phyloP scores from a whole-genome alignment of 1,140 invertebrate species.

The Aradophagus sp. region DNA sequence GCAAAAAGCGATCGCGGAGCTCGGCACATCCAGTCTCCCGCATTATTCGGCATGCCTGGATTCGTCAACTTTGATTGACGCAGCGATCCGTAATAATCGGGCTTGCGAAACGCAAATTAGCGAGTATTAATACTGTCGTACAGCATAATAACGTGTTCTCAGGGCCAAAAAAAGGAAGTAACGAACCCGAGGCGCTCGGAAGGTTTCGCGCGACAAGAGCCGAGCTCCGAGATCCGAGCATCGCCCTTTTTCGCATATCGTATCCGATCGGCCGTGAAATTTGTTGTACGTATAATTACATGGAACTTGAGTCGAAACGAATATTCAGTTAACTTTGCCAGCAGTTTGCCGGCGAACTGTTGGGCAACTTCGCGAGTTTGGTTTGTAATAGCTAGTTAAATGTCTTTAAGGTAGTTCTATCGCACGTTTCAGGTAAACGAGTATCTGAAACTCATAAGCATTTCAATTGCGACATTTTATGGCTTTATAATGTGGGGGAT shows the following conservation, averaged over 20 bases:
- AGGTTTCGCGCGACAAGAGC: neutral
- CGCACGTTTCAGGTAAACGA: too few species aligned
- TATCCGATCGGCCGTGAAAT: constrained; percentile 8
- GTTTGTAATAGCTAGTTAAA: constrained; percentile 34
- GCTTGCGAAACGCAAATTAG: constrained; percentile 43
- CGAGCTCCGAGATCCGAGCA: neutral
- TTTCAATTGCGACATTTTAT: too few species aligned
- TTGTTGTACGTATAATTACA: constrained; percentile 17
- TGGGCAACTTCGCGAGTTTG: constrained; percentile 15
- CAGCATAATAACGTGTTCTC: constrained; percentile 39
- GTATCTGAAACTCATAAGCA: too few species aligned
- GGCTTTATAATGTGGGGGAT: too few species aligned
- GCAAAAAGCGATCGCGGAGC: constrained; percentile 50
- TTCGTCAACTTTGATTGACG: constrained; percentile 54
- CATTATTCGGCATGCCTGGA: constrained; percentile 35
- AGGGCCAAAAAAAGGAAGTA: constrained; percentile 11
- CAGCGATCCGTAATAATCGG: constrained; percentile 43
- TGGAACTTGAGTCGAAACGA: constrained; percentile 16
- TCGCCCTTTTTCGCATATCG: constrained; percentile 11
- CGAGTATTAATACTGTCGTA: constrained; percentile 42
- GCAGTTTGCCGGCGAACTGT: constrained; percentile 17
- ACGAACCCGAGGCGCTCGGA: neutral
- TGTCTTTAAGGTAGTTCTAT: too few species aligned
- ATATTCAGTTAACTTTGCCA: constrained; percentile 22
- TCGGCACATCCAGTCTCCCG: too few species aligned